Conservation (phyloP, 1,140 invertebrate genomes). For the Ylistrum balloti region DNA sequence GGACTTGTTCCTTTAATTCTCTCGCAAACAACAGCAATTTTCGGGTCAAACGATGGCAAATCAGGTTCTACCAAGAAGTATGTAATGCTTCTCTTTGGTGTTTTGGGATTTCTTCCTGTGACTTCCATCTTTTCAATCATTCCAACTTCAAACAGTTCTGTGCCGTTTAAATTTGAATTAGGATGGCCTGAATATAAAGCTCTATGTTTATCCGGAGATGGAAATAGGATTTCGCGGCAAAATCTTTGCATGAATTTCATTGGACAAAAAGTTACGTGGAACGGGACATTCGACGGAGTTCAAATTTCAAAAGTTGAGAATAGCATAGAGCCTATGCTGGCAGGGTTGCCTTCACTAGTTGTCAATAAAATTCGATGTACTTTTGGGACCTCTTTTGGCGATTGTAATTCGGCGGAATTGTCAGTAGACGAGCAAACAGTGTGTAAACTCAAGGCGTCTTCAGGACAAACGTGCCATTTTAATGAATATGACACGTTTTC, state of each 20-base stretch:
- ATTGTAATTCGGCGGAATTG: not conserved
- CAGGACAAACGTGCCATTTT: not conserved
- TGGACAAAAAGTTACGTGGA: not conserved
- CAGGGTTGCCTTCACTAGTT: not conserved
- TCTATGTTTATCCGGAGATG: not conserved
- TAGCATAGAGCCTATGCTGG: not conserved
- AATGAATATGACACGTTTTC: not conserved
- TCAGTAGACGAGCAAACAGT: not conserved
- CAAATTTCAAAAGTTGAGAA: not conserved
- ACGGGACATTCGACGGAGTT: not conserved
- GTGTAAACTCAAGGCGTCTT: not conserved
- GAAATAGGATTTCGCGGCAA: not conserved
- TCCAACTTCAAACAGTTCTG: not conserved
- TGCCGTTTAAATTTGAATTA: conserved; percentile 6
- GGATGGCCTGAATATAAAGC: not conserved
- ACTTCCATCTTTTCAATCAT: not conserved
- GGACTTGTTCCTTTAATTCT: conserved; percentile 3
- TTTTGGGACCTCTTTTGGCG: not conserved
- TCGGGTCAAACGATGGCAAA: not conserved
- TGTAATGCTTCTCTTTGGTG: not conserved
- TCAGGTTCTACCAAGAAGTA: not conserved
- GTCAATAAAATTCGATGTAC: conserved; percentile 13
- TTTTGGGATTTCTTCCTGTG: not conserved
- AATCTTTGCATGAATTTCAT: conserved; percentile 3
- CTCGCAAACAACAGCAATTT: not conserved